A percentile compares a stretch with the other conserved stretches of the same genome.
Evolutionary conservation across 2,888 invertebrate genomes (phyloP).

Genomic region (Sarcophaga caerulescens): DNA sequence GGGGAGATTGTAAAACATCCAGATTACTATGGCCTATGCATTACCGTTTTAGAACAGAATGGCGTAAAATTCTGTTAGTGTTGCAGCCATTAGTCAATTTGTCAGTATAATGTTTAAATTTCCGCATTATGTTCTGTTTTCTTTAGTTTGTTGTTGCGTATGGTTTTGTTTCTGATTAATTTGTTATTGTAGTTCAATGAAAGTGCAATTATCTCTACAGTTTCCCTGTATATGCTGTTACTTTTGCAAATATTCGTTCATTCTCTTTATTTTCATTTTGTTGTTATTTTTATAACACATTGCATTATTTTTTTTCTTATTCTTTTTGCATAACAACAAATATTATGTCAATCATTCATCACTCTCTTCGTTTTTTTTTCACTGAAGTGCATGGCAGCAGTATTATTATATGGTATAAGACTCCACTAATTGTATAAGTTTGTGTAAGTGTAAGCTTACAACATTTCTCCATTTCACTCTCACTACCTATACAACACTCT

Average conservation of each 20-base stretch:
- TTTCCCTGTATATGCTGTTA: background rate
- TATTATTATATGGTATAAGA: no score
- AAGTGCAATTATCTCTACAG: slow-evolving; percentile 2
- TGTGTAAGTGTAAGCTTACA: background rate
- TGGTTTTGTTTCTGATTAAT: background rate
- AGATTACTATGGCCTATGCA: background rate
- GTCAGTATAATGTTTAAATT: background rate
- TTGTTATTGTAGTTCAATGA: background rate
- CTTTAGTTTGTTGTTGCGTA: background rate
- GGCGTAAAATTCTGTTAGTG: no score
- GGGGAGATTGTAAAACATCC: background rate
- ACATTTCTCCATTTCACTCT: slow-evolving; percentile 57
- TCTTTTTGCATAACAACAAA: background rate
- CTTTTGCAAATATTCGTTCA: background rate
- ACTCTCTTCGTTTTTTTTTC: background rate
- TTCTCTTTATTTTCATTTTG: no score
- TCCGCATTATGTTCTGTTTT: background rate
- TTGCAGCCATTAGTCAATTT: no score
- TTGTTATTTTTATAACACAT: no score
- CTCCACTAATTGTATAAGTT: background rate
- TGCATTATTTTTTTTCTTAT: background rate
- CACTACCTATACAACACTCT: slow-evolving; percentile 33
- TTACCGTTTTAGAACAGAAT: no score
- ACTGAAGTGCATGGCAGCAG: background rate
- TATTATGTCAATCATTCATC: background rate